phyloP scores from a whole-genome alignment of 35 echinoderm and acorn worm species.

The Diadema setosum region DNA sequence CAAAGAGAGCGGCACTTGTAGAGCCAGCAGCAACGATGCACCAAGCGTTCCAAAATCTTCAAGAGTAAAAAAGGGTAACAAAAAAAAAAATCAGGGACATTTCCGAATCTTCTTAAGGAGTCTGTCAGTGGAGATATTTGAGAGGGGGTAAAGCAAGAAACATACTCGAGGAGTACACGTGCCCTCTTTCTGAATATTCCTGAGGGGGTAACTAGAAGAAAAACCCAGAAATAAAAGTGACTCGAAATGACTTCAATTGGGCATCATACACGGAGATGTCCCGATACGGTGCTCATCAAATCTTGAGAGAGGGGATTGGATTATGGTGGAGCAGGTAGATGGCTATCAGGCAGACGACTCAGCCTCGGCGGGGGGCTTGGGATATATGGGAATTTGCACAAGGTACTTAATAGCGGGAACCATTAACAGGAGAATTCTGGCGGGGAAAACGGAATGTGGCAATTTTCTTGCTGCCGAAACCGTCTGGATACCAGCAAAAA shows the following conservation, averaged over 20 bases:
- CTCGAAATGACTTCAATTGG: neutral
- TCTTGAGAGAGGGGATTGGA: neutral
- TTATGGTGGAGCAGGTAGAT: neutral
- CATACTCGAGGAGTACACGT: neutral
- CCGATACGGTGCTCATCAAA: neutral
- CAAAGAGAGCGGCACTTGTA: too few relatives aligned
- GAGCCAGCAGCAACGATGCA: too few relatives aligned
- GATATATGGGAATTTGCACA: neutral
- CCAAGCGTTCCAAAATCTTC: too few relatives aligned
- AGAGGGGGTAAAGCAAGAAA: too few relatives aligned
- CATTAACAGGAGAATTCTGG: neutral
- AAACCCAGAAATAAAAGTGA: neutral
- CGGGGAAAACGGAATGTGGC: neutral
- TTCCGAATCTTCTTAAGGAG: too few relatives aligned
- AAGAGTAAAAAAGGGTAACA: too few relatives aligned
- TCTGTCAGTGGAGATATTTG: too few relatives aligned
- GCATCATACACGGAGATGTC: neutral
- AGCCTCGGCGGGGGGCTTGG: neutral
- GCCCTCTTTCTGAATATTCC: neutral
- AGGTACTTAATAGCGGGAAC: neutral
- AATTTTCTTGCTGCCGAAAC: neutral
- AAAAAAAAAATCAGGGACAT: too few relatives aligned
- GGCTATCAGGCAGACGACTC: neutral
- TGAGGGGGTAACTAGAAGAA: neutral
- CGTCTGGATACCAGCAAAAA: neutral